phyloP scores from a whole-genome alignment of 2,797 vertebrate species.

The Oryzias sinensis region DNA sequence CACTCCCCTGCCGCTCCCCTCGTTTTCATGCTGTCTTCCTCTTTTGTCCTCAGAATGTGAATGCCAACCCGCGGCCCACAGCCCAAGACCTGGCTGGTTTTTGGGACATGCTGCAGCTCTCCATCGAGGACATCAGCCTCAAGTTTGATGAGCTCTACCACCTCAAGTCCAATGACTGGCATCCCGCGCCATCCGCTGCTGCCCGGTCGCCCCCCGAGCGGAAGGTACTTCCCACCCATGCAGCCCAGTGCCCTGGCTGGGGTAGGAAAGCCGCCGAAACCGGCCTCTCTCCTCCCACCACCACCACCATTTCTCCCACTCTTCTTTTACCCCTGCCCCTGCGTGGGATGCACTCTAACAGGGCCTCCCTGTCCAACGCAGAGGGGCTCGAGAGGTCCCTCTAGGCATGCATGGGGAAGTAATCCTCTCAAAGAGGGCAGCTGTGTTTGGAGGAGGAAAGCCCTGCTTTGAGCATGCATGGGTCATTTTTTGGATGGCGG shows the following conservation, averaged over 20 bases:
- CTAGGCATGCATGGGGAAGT: constrained; percentile 69
- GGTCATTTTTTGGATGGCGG: constrained; percentile 22
- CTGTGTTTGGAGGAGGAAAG: constrained; percentile 38
- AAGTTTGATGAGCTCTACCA: constrained; percentile 99
- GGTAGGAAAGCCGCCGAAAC: constrained; percentile 80
- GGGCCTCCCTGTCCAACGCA: constrained; percentile 46
- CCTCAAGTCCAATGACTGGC: constrained; percentile 97
- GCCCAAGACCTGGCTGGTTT: constrained; percentile 98
- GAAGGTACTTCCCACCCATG: constrained; percentile 87
- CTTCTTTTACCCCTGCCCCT: constrained; percentile 41
- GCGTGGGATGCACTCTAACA: constrained; percentile 55
- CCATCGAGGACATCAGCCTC: constrained; percentile 99
- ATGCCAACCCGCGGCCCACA: constrained; percentile 89
- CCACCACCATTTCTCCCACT: constrained; percentile 54
- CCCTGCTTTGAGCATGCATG: constrained; percentile 75
- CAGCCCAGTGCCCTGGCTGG: constrained; percentile 79
- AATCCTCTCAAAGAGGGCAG: constrained; percentile 64
- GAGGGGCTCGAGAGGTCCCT: constrained; percentile 57
- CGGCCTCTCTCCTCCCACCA: constrained; percentile 77
- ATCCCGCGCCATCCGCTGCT: constrained; percentile 67
- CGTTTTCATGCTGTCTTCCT: constrained; percentile 6
- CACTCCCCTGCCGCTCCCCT: constrained; percentile 1
- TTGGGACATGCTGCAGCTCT: constrained; percentile 98
- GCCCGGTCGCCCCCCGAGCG: constrained; percentile 86
- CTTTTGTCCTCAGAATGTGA: constrained; percentile 84